Conservation (phyloP, 2,797 vertebrate species). For the Lates japonicus region DNA sequence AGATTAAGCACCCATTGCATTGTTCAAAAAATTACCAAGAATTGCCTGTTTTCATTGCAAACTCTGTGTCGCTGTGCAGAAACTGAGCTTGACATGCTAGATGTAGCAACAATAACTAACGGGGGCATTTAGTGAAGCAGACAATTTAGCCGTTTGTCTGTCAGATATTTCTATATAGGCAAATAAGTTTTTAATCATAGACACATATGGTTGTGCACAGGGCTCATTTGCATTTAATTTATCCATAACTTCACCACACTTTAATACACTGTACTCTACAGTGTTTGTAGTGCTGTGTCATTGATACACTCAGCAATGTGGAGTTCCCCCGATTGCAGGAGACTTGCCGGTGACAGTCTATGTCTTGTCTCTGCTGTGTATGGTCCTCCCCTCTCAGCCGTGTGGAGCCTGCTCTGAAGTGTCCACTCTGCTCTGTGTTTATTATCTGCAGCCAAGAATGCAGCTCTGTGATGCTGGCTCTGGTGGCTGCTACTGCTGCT, state of each 20-base stretch:
- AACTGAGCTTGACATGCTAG: background rate
- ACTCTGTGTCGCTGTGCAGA: background rate
- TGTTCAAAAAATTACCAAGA: background rate
- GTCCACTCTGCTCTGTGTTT: constrained; percentile 73
- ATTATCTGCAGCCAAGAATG: constrained; percentile 77
- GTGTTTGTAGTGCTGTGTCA: constrained; percentile 27
- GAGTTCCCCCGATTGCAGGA: constrained; percentile 47
- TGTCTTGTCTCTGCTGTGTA: constrained; percentile 26
- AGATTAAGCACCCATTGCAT: background rate
- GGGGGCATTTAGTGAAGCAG: background rate
- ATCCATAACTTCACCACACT: constrained; percentile 7
- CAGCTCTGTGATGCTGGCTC: constrained; percentile 58
- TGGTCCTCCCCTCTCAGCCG: constrained; percentile 50
- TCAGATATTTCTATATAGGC: background rate
- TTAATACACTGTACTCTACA: background rate
- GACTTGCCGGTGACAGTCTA: constrained; percentile 20
- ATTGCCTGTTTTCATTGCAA: background rate
- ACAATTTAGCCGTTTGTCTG: background rate
- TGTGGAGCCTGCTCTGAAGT: constrained; percentile 68
- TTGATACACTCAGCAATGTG: constrained; percentile 30
- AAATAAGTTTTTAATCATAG: background rate
- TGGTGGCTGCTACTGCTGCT: constrained; percentile 34
- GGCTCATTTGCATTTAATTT: background rate
- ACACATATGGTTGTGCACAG: background rate
- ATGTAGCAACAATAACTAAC: background rate